A percentile compares a stretch with the other conserved stretches of the same genome.
These are phyloP conservation scores for Strix uralensis DNA, from an alignment of 2,113 vertebrate species.

Conservation along the genomic window DNA sequence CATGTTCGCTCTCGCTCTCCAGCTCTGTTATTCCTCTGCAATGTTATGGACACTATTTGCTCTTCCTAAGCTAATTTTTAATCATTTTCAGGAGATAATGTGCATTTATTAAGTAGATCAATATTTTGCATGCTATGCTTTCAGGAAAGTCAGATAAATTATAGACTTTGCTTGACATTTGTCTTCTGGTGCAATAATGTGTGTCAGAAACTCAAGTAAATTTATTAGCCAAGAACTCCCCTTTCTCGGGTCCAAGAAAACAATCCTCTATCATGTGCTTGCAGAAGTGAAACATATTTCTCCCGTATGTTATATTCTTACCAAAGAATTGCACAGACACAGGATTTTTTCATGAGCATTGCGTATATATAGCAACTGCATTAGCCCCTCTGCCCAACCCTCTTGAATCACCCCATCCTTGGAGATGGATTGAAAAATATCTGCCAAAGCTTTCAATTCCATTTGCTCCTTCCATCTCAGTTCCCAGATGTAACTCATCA, in stretches of 20 bases:
- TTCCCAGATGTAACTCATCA: background rate
- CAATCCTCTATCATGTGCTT: background rate
- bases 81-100: background rate
- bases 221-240: conserved; percentile 6
- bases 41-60: background rate
- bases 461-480: background rate
- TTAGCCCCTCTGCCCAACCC: background rate
- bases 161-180: conserved; percentile 52
- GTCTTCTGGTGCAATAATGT: conserved; percentile 11
- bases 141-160: conserved; percentile 58
- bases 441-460: background rate
- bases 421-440: background rate
- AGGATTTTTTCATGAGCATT: background rate
- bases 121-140: conserved; percentile 13
- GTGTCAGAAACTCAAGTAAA: conserved; percentile 39
- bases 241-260: conserved; percentile 14
- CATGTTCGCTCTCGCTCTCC: background rate
- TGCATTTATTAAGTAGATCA: background rate
- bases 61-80: conserved; percentile 12
- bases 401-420: background rate
- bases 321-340: background rate
- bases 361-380: background rate
- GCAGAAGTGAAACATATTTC: background rate
- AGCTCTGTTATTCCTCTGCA: background rate
- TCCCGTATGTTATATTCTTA: background rate